Base-by-base conservation (phyloP, 1,140 invertebrate species). In the Psix sp. region DNA sequence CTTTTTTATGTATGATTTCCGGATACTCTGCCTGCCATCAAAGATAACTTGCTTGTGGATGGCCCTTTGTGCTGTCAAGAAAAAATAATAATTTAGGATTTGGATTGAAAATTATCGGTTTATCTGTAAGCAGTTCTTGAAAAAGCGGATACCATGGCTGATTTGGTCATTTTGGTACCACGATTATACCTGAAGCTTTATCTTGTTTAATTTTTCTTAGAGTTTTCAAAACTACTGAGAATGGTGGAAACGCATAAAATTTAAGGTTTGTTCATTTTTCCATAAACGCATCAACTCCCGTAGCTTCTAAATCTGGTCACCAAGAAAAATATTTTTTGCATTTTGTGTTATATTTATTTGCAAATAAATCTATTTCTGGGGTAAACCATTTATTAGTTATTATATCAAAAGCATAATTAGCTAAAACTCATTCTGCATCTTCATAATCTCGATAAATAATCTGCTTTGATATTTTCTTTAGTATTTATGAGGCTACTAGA, bases 181-280 rank as follows among this genome's bases (percentile, higher is more conserved):
- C 13, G 18, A 2, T 20, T n/a, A 51, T 5, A 3, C 33, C 46
- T 3, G 3, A 38, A 20, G 31, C 31, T 7, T 51, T 38, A 14
- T 36, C 46, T 51, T 14, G 5, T 21, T 21, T 36, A 20, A 65
- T 54, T 20, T 65, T 54, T 16, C 16, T 26, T n/a, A 65, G 43
- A 0, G 20, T 20, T 36, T 38, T 52, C 18, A 39, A 11, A 14
- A 65, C 54, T 20, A 65, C 2, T 2, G 20, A 14, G 20, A 52
- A 65, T 13, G 13, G 29, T 7, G 48, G 26, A 26, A 66, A 66
- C 0, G n/a, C 62, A 42, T 66, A 56, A 5, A 52, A 66, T n/a
- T 40, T 14, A 21, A 49, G 10, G 9, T 42, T n/a, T 15, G 26
- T 21, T 43, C 62, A 56, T 6, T 0, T 13, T 2, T 9, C 14